A percentile compares a stretch with the other conserved stretches of the same genome.
Evolutionary conservation across 2,888 invertebrate species (phyloP).

Genomic region (Norana najaformis): DNA sequence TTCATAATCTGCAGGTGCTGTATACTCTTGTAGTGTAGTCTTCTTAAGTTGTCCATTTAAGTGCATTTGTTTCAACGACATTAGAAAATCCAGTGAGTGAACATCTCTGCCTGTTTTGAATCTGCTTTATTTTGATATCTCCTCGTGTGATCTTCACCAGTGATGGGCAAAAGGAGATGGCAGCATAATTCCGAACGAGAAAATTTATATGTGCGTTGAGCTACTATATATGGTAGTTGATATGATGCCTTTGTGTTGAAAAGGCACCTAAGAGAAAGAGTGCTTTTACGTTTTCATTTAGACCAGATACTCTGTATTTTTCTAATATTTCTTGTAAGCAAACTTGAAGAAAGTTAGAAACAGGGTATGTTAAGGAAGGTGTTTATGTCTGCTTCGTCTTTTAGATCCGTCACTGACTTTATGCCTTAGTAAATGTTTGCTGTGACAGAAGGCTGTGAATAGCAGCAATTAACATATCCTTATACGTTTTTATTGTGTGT

Average conservation of each 20-base stretch:
- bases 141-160: neutral
- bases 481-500: neutral
- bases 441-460: slow-evolving; percentile 13
- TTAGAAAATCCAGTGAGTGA: neutral
- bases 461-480: slow-evolving; percentile 3
- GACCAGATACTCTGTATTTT: neutral
- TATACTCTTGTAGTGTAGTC: neutral
- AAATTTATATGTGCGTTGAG: neutral
- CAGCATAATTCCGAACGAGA: neutral
- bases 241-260: neutral
- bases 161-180: neutral
- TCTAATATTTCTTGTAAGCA: neutral
- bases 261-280: too few relatives aligned
- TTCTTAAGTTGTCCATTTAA: neutral
- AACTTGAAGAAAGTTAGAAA: neutral
- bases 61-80: neutral
- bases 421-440: neutral
- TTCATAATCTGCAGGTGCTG: neutral
- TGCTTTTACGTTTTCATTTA: too few relatives aligned
- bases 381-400: neutral
- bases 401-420: neutral
- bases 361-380: neutral
- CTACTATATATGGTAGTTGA: neutral
- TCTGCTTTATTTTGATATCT: neutral
- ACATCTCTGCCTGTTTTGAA: neutral